Evolutionary conservation across 1,140 invertebrate species (phyloP), one percentile per base, ranked within the genome.

Genomic region (Orius insidiosus): DNA sequence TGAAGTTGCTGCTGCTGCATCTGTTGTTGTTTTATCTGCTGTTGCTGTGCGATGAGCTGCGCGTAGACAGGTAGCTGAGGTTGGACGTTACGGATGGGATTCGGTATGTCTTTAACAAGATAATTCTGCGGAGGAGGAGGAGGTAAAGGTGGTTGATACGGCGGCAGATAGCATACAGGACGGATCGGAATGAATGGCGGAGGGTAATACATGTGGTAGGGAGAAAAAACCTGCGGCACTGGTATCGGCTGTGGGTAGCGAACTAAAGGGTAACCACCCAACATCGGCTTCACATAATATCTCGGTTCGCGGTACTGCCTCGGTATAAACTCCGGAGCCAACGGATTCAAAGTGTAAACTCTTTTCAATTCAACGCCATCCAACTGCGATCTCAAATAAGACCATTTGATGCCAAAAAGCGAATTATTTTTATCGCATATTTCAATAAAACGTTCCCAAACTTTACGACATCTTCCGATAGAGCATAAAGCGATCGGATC

Each of bases 401-500:
- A 65, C 71, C 75, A 78, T 1, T 78, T 78, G 16, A 84, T 76
- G 1, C 85, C 85, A 54, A 74, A 74, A 1, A 88, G 63, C 43
- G 77, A 83, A n/a, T 76, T 73, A 49, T 80, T 75, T 54, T 78
- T 66, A 53, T 78, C 68, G 56, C 80, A 83, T 35, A 76, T 74
- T 41, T 77, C 70, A 36, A 89, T 70, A 56, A 84, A 89, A 43
- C 76, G 69, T 55, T 84, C 80, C 86, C 85, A 89, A 0, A 87
- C 47, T 13, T 52, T 72, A 66, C 81, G 73, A 63, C 86, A 90
- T 41, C 80, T 73, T 13, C 85, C 85, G 34, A 86, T 73, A 0
- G 85, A 81, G 51, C 84, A 84, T 0, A 90, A 62, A 1, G 85
- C 82, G 0, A 89, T 71, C 0, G 86, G 85, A 65, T 90, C 86